Evolutionary conservation across 2,113 vertebrate species (phyloP), one percentile per base, ranked within the genome.

Genomic region (Cacatua alba): DNA sequence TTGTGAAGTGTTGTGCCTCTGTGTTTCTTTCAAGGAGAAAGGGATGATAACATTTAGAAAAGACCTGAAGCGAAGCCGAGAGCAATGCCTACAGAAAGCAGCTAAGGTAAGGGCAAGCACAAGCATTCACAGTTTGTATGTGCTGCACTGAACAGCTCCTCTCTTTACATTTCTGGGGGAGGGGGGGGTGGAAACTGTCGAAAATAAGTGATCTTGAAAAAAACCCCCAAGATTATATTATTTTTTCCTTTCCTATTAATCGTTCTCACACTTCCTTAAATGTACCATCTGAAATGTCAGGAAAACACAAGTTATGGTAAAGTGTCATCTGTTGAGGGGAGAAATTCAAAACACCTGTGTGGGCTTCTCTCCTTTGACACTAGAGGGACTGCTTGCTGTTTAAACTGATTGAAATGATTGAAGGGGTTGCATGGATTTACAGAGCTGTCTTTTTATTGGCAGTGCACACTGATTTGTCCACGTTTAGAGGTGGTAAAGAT

Each of bases 11-110:
- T 43, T 51, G 17, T 63, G 43, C 48, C 12, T 75, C 18, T 37
- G 15, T 63, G 7, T 37, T 35, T 90, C 82, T 87, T 90, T 92
- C 60, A 81, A 97, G 97, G 92, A 97, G 70, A 94, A 93, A 26
- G 59, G 37, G 37, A 83, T 93, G 96, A 80, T n/a, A 41, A 48
- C 23, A 5, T 94, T 93, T 44, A 85, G 95, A 53, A 74, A 76
- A 76, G 93, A 95, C 43, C 26, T 62, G 51, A 70, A 91, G n/a
- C 51, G 46, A 81, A 96, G 35, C 78, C 87, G 93, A 91, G 91
- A 85, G 17, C 90, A 24, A 60, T 59, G 62, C 60, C 94, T 77
- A 6, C 41, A 64, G 74, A 41, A 19, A 68, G 70, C 52, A 1
- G 26, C 43, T 12, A 7, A 91, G 97, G 97, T 97, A 91, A 94